Evolutionary conservation across 2,113 vertebrate species (phyloP).

Genomic region (Onychostoma macrolepis): DNA sequence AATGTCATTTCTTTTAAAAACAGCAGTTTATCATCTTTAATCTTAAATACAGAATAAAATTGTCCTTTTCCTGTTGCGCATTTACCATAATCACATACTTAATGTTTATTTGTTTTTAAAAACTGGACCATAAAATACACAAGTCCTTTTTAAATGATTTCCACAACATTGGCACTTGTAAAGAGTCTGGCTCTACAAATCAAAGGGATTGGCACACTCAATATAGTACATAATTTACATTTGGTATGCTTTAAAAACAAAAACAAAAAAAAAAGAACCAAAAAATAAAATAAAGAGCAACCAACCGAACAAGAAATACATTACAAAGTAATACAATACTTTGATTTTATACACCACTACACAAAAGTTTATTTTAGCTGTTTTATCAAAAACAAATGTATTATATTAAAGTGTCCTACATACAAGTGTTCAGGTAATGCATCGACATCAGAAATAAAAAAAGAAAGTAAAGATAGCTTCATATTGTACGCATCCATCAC

Average conservation of each 20-base stretch:
- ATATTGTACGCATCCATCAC: constrained; percentile 66
- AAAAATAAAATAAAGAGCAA: constrained; percentile 55
- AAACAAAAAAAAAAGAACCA: constrained; percentile 48
- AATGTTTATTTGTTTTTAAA: constrained; percentile 75
- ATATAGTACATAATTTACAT: constrained; percentile 83
- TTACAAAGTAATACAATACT: constrained; percentile 67
- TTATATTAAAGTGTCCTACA: constrained; percentile 78
- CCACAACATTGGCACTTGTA: constrained; percentile 83
- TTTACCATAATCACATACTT: constrained; percentile 73
- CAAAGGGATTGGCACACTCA: constrained; percentile 82
- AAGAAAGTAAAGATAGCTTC: constrained; percentile 65
- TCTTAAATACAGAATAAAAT: constrained; percentile 79
- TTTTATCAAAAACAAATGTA: constrained; percentile 66
- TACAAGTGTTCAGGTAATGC: constrained; percentile 75
- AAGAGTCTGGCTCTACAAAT: constrained; percentile 77
- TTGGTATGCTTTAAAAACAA: constrained; percentile 75
- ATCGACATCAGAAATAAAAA: constrained; percentile 66
- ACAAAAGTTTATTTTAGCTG: constrained; percentile 64
- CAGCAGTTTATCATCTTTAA: constrained; percentile 75
- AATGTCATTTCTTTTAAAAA: constrained; percentile 80
- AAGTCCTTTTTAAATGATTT: constrained; percentile 73
- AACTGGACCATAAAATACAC: constrained; percentile 68
- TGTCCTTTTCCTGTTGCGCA: constrained; percentile 60
- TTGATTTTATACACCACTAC: constrained; percentile 76
- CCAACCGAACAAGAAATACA: constrained; percentile 44